Base-by-base conservation (phyloP, 64 coral and sea anemone species). In the Montipora cactus region DNA sequence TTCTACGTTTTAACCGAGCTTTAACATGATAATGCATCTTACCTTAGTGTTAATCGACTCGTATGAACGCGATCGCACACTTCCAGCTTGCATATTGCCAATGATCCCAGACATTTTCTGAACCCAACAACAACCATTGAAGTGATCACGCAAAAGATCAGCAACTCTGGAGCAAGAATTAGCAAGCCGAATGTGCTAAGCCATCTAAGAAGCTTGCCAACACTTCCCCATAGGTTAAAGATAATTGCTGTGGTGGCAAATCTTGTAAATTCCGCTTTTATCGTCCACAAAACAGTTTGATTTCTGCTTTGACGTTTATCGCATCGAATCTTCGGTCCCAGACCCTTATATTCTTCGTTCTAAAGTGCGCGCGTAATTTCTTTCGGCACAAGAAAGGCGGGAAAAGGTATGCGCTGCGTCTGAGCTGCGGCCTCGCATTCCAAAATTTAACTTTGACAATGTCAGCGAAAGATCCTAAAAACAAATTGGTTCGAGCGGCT, bases 41-140 rank as follows among this genome's bases (percentile, higher is more conserved):
- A 92, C 90, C 90, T 92, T 92, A 1, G 90, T 84, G 45, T 92
- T 92, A 4, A 92, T 74, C 4, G 90, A 92, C 47, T 92, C 90
- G 44, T 84, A 92, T 3, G 90, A 92, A 46, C 90, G 79, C 49
- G 90, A 92, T 77, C 90, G 74, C n/a, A 76, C 81, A 45, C 25
- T 59, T 16, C 13, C 73, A 25, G 72, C 71, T 23, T 75, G 57
- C 90, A 75, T 58, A 67, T 76, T 73, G 16, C 81, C 90, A 62
- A 92, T 92, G 49, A 92, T 7, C 49, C 90, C 90, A 8, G 90
- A 92, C 90, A 92, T 92, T 86, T 85, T 92, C 28, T 15, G 10
- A 59, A 45, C 44, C 25, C 11, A 21, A 59, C 70, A 61, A 72
- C 62, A 44, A 48, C 37, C 37, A 37, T 2, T 37, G 37, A 20